Evolutionary conservation across 2,888 invertebrate genomes (phyloP).

Genomic region (Drosophila fungiperda): DNA sequence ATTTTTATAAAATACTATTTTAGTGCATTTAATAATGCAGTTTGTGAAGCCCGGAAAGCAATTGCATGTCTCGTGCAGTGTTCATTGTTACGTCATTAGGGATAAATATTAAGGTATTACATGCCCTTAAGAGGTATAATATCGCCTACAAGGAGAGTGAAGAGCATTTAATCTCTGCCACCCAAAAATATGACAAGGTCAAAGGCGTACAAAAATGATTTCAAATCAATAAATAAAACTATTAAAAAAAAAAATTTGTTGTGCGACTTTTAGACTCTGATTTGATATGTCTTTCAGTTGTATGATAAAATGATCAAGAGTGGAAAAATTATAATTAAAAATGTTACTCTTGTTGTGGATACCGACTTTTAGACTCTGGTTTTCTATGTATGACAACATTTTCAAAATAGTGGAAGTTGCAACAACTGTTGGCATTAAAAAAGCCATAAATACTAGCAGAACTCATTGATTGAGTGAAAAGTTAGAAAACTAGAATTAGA

Average conservation of each 20-base stretch:
- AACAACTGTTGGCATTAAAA: conserved; percentile 22
- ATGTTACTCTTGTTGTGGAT: conserved; percentile 3
- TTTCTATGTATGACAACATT: conserved; percentile 19
- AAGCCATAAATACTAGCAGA: conserved; percentile 31
- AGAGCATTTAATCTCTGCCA: conserved; percentile 13
- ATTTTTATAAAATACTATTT: conserved; percentile 17
- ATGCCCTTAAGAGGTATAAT: neutral
- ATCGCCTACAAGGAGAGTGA: neutral
- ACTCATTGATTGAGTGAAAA: conserved; percentile 42
- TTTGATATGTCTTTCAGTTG: conserved; percentile 20
- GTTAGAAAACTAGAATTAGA: neutral
- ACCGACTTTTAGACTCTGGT: conserved; percentile 31
- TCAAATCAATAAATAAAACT: conserved; percentile 50
- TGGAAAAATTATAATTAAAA: conserved; percentile 19
- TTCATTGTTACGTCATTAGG: conserved; percentile 36
- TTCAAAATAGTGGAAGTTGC: neutral
- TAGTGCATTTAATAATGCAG: conserved; percentile 43
- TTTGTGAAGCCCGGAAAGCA: conserved; percentile 38
- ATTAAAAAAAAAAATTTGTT: conserved; percentile 9
- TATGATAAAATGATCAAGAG: conserved; percentile 2
- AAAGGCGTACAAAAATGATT: conserved; percentile 55
- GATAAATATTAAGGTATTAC: neutral
- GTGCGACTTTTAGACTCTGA: conserved; percentile 32
- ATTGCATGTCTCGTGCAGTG: conserved; percentile 43
- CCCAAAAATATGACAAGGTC: conserved; percentile 53